Conservation (phyloP, 2,797 vertebrate genomes). For the Alcedo quadribrachys region DNA sequence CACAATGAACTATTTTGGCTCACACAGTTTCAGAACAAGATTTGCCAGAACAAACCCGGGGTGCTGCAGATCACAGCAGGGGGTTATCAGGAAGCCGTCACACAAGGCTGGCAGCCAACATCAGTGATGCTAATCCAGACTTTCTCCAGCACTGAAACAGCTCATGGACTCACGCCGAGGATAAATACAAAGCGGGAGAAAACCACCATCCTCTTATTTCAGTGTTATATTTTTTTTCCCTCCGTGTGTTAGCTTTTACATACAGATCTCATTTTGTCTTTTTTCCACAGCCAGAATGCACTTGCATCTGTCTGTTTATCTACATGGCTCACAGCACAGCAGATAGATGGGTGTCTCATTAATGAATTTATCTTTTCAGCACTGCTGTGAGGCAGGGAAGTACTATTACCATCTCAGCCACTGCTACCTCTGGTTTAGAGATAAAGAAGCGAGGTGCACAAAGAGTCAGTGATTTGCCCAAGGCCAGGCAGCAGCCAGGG, state of each 20-base stretch:
- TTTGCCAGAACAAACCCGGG: neutral
- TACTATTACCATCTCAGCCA: neutral
- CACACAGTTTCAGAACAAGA: neutral
- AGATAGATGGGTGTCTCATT: neutral
- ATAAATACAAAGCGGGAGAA: neutral
- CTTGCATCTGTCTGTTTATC: conserved; percentile 11
- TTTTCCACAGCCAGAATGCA: neutral
- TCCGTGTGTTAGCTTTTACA: neutral
- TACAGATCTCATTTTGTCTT: neutral
- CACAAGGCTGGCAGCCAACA: fast-evolving
- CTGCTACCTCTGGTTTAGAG: neutral
- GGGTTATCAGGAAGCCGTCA: neutral
- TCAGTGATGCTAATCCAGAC: neutral
- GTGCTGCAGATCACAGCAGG: neutral
- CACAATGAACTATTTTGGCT: neutral
- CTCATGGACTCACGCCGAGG: neutral
- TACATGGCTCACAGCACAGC: neutral
- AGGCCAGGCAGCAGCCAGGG: neutral
- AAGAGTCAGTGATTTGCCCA: neutral
- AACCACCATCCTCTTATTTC: neutral
- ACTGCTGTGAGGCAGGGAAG: neutral
- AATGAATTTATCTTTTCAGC: conserved; percentile 11
- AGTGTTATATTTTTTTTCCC: neutral
- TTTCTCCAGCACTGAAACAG: neutral
- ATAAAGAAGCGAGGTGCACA: neutral